These are phyloP conservation scores for Ennomos erosarius DNA, from an alignment of 2,888 invertebrate genomes.

Conservation along the genomic window DNA sequence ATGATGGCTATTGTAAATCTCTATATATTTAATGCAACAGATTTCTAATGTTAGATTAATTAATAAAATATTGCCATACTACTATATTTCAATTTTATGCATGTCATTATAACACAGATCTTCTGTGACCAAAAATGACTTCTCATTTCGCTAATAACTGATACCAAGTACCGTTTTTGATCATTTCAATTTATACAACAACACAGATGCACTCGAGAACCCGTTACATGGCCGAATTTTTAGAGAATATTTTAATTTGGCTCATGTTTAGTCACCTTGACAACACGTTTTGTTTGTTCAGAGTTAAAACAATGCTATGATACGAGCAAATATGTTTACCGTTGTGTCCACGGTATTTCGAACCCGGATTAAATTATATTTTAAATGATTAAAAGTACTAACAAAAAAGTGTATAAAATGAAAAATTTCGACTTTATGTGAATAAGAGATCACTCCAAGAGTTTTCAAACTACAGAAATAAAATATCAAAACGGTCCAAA, in stretches of 20 bases:
- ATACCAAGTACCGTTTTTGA: slow-evolving; percentile 15
- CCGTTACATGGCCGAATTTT: slow-evolving; percentile 47
- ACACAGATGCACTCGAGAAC: slow-evolving; percentile 7
- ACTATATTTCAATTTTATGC: no score
- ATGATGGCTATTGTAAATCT: no score
- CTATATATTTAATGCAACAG: no score
- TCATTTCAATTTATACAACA: slow-evolving; percentile 14
- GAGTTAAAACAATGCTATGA: slow-evolving; percentile 19
- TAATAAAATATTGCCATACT: not conserved
- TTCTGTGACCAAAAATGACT: slow-evolving; percentile 3
- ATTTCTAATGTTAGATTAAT: not conserved
- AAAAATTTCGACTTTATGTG: no score
- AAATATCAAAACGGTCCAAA: no score
- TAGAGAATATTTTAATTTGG: slow-evolving; percentile 36
- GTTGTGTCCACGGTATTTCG: slow-evolving; percentile 20
- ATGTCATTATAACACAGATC: slow-evolving; percentile 3
- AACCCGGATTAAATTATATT: not conserved
- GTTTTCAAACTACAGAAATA: no score
- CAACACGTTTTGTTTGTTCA: slow-evolving; percentile 27
- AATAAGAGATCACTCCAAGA: no score
- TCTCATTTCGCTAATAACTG: slow-evolving; percentile 14
- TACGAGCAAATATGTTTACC: slow-evolving; percentile 12
- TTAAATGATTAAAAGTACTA: not conserved
- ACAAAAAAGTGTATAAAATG: no score
- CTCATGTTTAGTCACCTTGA: slow-evolving; percentile 35